Conservation (phyloP, 2,113 vertebrate species). For the Phrynosoma blainvillii region DNA sequence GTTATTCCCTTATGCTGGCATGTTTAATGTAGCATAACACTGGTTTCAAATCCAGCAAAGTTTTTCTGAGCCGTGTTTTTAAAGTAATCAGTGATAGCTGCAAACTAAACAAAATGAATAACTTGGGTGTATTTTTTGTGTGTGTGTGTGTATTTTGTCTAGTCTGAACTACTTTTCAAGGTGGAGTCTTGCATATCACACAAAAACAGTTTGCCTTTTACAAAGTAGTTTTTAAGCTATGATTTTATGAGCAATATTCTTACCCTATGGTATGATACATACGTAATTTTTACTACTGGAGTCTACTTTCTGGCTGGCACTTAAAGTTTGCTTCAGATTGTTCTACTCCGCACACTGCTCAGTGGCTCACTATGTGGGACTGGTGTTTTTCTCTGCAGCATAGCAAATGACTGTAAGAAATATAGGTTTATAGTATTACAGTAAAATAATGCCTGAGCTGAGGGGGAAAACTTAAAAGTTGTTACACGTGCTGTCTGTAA, state of each 20-base stretch:
- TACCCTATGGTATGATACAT: not conserved
- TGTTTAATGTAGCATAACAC: not conserved
- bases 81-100: not conserved
- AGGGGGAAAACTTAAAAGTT: not conserved
- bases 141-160: not conserved
- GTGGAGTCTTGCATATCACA: not conserved
- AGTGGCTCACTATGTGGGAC: not conserved
- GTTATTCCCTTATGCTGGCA: constrained; percentile 12
- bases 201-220: not conserved
- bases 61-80: not conserved
- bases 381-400: not conserved
- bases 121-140: not conserved
- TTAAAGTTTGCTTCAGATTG: not conserved
- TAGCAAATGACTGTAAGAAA: not conserved
- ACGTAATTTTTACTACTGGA: no score
- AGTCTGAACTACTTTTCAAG: not conserved
- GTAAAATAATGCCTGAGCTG: not conserved
- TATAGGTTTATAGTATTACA: not conserved
- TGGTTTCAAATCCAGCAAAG: not conserved
- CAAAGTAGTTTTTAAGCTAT: not conserved
- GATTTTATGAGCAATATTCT: not conserved
- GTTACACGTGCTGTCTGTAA: not conserved
- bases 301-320: not conserved
- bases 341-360: not conserved
- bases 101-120: not conserved